Conservation (phyloP, 2,888 invertebrate genomes). For the Phaonia tiefii region DNA sequence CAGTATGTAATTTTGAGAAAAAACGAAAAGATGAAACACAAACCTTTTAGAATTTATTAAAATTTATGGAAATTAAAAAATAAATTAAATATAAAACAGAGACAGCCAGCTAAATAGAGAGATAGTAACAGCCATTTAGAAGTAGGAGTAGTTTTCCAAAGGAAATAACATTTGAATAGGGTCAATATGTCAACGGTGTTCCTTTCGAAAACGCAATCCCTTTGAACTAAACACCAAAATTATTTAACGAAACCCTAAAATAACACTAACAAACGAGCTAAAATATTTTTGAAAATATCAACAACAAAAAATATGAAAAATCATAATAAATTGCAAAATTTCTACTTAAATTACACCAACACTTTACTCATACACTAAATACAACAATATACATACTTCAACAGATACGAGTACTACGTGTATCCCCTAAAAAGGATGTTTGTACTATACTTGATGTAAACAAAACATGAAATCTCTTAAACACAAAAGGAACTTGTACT, state of each 20-base stretch:
- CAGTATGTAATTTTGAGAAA: constrained; percentile 48
- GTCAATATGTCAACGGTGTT: not conserved
- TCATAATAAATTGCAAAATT: not conserved
- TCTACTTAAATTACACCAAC: too few species aligned
- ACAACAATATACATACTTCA: too few species aligned
- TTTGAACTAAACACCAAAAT: too few species aligned
- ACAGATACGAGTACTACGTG: too few species aligned
- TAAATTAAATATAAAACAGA: not conserved
- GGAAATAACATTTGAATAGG: too few species aligned
- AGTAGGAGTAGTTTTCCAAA: too few species aligned
- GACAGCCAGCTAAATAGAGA: constrained; percentile 13
- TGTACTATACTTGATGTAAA: too few species aligned
- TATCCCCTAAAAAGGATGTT: too few species aligned
- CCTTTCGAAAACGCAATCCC: too few species aligned
- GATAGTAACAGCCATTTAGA: not conserved
- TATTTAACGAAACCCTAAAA: not conserved
- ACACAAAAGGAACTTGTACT: too few species aligned
- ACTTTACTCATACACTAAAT: too few species aligned
- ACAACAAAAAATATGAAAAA: not conserved
- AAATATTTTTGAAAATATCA: not conserved
- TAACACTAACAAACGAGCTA: not conserved
- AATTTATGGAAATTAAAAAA: constrained; percentile 49
- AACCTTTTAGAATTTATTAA: constrained; percentile 39
- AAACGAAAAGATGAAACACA: not conserved
- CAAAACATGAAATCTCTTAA: too few species aligned